phyloP scores from a whole-genome alignment of 2,888 invertebrate genomes.

The Stenurella melanura region DNA sequence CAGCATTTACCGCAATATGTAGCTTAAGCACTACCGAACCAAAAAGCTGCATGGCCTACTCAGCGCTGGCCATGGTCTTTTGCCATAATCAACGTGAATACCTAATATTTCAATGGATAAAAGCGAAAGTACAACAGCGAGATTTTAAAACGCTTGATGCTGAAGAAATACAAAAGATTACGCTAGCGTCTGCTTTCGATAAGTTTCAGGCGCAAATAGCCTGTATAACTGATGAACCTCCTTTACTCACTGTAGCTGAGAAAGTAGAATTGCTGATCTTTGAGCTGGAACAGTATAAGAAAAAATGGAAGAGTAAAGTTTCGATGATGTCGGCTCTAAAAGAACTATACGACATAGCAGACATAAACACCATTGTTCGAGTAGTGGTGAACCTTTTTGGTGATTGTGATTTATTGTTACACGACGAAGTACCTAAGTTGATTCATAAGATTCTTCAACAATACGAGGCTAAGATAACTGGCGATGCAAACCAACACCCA shows the following conservation, averaged over 20 bases:
- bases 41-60: constrained; percentile 54
- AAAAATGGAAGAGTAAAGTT: constrained; percentile 63
- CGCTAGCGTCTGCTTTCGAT: constrained; percentile 56
- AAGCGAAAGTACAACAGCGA: constrained; percentile 56
- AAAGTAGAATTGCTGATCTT: constrained; percentile 56
- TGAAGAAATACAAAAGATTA: constrained; percentile 56
- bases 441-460: constrained; percentile 50
- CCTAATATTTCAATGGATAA: constrained; percentile 59
- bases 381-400: constrained; percentile 59
- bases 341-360: constrained; percentile 58
- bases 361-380: constrained; percentile 53
- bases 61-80: constrained; percentile 57
- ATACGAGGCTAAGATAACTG: constrained; percentile 48
- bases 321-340: constrained; percentile 59
- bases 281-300: constrained; percentile 63
- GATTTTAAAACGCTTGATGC: constrained; percentile 46
- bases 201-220: constrained; percentile 48
- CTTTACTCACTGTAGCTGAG: constrained; percentile 47
- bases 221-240: constrained; percentile 45
- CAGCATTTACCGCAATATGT: constrained; percentile 45
- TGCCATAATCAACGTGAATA: constrained; percentile 49
- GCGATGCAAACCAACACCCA: constrained; percentile 37
- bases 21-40: constrained; percentile 47
- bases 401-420: constrained; percentile 51
- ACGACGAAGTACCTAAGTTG: constrained; percentile 52